Evolutionary conservation across 2,888 invertebrate species (phyloP).

Genomic region (Andrena marginata): DNA sequence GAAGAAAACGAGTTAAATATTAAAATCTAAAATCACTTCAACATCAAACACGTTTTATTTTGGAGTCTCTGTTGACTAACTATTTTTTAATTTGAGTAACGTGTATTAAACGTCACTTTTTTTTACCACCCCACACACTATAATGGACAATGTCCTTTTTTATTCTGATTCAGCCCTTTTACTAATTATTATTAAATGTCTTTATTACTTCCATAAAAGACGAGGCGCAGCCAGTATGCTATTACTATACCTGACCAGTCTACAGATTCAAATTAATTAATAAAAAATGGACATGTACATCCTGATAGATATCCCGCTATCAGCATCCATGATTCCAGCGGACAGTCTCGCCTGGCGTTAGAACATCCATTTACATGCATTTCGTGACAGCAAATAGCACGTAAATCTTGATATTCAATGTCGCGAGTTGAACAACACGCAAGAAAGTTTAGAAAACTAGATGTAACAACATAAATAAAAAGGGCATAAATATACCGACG

Average conservation of each 20-base stretch:
- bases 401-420: slow-evolving; percentile 6
- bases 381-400: background rate
- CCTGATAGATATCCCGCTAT: background rate
- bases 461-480: background rate
- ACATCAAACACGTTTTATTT: no score
- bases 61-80: no score
- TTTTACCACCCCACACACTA: no score
- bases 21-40: no score
- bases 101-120: no score
- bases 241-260: no score
- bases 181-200: background rate
- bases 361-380: slow-evolving; percentile 5
- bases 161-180: no score
- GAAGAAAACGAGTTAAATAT: background rate
- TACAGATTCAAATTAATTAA: background rate
- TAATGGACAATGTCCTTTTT: no score
- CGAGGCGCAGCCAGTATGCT: no score
- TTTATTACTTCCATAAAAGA: no score
- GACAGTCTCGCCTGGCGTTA: background rate
- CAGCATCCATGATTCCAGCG: background rate
- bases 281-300: background rate
- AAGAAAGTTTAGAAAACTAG: background rate
- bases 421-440: background rate
- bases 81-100: no score
- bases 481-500: background rate